Conservation (phyloP, 2,113 vertebrate species). For the Brachypodius melanocephalos region DNA sequence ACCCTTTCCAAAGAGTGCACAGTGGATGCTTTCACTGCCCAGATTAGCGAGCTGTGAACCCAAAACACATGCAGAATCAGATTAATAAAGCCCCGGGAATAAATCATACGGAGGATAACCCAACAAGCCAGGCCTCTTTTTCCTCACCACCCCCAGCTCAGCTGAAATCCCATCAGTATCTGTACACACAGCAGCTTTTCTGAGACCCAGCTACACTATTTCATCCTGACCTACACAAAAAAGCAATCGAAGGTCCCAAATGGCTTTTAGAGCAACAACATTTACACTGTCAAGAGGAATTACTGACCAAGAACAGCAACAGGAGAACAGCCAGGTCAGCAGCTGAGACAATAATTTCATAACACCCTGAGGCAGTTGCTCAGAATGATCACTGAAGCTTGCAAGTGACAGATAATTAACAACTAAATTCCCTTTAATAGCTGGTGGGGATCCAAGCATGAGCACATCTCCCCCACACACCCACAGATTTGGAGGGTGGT, state of each 20-base stretch:
- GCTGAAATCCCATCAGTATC: neutral
- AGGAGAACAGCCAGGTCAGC: constrained; percentile 40
- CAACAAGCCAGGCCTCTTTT: neutral
- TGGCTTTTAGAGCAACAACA: constrained; percentile 4
- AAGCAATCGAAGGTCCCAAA: neutral
- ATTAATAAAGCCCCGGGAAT: neutral
- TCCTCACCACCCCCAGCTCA: neutral
- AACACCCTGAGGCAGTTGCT: neutral
- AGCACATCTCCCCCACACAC: neutral
- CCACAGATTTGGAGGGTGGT: neutral
- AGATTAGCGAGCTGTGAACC: neutral
- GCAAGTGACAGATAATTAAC: constrained; percentile 40
- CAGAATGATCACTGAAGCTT: constrained; percentile 16
- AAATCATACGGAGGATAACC: neutral
- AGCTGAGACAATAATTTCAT: constrained; percentile 26
- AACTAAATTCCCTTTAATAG: neutral
- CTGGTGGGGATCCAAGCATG: neutral
- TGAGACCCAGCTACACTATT: neutral
- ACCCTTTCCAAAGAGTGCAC: neutral
- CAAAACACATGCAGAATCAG: neutral
- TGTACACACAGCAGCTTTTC: neutral
- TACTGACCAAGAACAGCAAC: neutral
- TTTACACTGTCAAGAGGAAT: constrained; percentile 28
- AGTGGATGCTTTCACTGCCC: neutral
- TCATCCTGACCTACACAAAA: neutral